Evolutionary conservation across 1,140 invertebrate genomes (phyloP).

Genomic region (Macrosteles quadrilineatus): DNA sequence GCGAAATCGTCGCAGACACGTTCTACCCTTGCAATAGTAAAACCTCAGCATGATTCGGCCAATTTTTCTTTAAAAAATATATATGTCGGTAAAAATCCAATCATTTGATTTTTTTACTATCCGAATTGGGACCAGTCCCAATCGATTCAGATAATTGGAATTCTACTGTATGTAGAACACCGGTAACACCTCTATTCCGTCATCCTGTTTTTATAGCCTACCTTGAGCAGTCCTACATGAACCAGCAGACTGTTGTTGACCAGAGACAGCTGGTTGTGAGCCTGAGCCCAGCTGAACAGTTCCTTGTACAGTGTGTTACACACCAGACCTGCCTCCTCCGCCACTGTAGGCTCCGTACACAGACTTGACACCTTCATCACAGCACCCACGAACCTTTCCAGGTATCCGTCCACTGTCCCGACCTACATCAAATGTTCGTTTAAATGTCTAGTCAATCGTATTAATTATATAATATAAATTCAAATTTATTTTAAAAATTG

Average conservation of each 20-base stretch:
- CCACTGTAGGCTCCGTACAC: constrained; percentile 43
- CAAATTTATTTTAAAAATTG: too few relatives aligned
- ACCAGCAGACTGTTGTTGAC: constrained; percentile 67
- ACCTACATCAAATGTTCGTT: constrained; percentile 40
- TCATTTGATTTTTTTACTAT: too few relatives aligned
- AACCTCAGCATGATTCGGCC: too few relatives aligned
- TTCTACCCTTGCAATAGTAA: too few relatives aligned
- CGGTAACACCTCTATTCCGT: too few relatives aligned
- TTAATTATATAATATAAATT: constrained; percentile 39
- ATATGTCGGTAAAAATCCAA: too few relatives aligned
- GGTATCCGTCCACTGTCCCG: constrained; percentile 30
- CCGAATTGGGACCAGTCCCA: too few relatives aligned
- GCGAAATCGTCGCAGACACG: too few relatives aligned
- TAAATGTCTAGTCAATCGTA: constrained; percentile 23
- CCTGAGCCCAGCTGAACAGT: constrained; percentile 57
- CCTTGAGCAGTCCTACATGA: constrained; percentile 69
- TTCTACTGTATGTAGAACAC: too few relatives aligned
- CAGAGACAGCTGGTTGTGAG: constrained; percentile 52
- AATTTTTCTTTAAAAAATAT: too few relatives aligned
- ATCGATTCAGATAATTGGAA: too few relatives aligned
- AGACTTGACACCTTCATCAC: constrained; percentile 33
- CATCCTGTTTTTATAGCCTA: too few relatives aligned
- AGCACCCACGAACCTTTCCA: constrained; percentile 35
- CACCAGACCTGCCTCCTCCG: constrained; percentile 55
- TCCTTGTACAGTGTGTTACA: constrained; percentile 60